Conservation (phyloP, 2,113 vertebrate genomes). For the Anas platyrhynchos region DNA sequence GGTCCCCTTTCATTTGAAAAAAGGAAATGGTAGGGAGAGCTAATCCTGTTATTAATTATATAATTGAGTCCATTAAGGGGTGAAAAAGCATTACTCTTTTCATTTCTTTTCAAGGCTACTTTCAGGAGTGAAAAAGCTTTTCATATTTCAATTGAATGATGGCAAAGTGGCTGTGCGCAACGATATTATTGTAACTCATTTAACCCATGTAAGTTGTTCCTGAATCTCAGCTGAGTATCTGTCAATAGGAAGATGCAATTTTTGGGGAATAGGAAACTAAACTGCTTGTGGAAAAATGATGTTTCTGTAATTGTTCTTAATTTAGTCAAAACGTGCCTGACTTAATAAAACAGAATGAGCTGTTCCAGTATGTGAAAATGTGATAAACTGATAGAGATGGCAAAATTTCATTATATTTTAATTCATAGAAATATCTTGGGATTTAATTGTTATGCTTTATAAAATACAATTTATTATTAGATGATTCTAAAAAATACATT, state of each 20-base stretch:
- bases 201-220: constrained; percentile 88
- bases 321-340: not conserved
- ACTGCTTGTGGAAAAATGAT: not conserved
- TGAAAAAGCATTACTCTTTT: not conserved
- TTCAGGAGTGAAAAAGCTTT: constrained; percentile 95
- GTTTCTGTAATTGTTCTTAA: not conserved
- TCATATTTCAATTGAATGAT: constrained; percentile 93
- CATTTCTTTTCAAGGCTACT: constrained; percentile 87
- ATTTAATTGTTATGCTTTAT: not conserved
- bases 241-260: not conserved
- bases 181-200: constrained; percentile 92
- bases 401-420: not conserved
- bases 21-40: not conserved
- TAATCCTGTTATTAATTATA: not conserved
- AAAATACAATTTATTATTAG: not conserved
- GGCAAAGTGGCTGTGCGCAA: constrained; percentile 92
- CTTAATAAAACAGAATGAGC: not conserved
- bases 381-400: not conserved
- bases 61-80: not conserved
- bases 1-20: not conserved
- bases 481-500: not conserved
- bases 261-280: not conserved
- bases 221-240: not conserved
- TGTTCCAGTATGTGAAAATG: not conserved
- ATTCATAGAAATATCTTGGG: not conserved